Conservation (phyloP, 2,888 invertebrate species). For the Torymus auratus region DNA sequence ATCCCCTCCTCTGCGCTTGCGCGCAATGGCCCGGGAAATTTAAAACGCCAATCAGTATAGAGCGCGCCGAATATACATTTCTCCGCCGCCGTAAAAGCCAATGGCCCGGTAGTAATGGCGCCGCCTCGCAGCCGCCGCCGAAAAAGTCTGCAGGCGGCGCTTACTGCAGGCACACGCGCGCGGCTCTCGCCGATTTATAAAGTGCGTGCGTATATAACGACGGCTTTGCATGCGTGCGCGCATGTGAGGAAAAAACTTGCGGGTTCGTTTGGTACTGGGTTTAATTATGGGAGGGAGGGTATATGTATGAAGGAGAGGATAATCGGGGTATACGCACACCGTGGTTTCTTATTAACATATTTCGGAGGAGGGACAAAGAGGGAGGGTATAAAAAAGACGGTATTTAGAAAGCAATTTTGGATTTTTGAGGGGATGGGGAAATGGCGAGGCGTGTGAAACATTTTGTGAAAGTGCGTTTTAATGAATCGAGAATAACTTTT, state of each 20-base stretch:
- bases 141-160: constrained; percentile 15
- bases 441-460: too few species aligned
- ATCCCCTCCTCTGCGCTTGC: too few species aligned
- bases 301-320: not conserved
- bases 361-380: too few species aligned
- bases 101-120: constrained; percentile 70
- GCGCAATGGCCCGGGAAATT: constrained; percentile 72
- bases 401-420: too few species aligned
- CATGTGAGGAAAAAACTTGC: constrained; percentile 2
- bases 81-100: constrained; percentile 71
- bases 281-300: not conserved
- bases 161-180: not conserved
- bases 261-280: not conserved
- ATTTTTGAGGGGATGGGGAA: too few species aligned
- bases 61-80: constrained; percentile 70
- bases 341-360: too few species aligned
- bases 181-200: constrained; percentile 44
- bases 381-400: too few species aligned
- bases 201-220: constrained; percentile 36
- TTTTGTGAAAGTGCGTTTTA: too few species aligned
- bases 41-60: constrained; percentile 72
- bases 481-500: too few species aligned
- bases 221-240: constrained; percentile 27
- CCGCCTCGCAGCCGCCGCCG: constrained; percentile 27
- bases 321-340: constrained; percentile 3